Evolutionary conservation across 2,797 vertebrate species (phyloP).

Genomic region (Hephaestus fuliginosus): DNA sequence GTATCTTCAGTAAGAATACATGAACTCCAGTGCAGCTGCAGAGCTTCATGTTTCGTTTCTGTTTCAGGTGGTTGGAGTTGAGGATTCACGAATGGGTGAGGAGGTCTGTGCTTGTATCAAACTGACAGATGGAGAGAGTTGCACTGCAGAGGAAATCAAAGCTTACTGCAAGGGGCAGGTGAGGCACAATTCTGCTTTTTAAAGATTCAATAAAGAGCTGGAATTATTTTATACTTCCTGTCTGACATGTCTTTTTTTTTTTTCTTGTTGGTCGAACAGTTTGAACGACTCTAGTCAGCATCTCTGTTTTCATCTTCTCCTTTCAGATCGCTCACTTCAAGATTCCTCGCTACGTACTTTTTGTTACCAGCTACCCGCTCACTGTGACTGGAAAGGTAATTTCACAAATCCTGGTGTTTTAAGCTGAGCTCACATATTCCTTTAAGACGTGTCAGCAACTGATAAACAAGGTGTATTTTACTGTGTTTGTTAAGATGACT

Average conservation of each 20-base stretch:
- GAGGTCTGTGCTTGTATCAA: constrained; percentile 94
- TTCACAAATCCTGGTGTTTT: constrained; percentile 5
- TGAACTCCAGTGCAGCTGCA: background rate
- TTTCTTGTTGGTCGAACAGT: too few relatives aligned
- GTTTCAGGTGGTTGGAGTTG: constrained; percentile 92
- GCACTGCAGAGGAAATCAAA: constrained; percentile 89
- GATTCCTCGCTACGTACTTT: constrained; percentile 91
- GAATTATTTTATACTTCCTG: background rate
- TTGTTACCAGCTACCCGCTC: constrained; percentile 89
- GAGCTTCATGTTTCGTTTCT: background rate
- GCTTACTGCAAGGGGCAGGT: constrained; percentile 94
- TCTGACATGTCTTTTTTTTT: background rate
- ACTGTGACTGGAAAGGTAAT: constrained; percentile 93
- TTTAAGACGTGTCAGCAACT: background rate
- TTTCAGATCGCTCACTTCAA: constrained; percentile 95
- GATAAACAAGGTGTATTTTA: background rate
- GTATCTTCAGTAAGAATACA: background rate
- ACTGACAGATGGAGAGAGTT: constrained; percentile 81
- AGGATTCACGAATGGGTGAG: constrained; percentile 92
- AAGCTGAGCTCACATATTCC: background rate
- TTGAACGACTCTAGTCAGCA: background rate
- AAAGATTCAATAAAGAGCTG: background rate
- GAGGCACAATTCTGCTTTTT: background rate
- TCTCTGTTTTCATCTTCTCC: constrained; percentile 2
- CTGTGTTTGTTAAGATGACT: background rate